These are phyloP conservation scores for Hyperoplus immaculatus DNA, from an alignment of 2,797 vertebrate genomes.

Conservation along the genomic window DNA sequence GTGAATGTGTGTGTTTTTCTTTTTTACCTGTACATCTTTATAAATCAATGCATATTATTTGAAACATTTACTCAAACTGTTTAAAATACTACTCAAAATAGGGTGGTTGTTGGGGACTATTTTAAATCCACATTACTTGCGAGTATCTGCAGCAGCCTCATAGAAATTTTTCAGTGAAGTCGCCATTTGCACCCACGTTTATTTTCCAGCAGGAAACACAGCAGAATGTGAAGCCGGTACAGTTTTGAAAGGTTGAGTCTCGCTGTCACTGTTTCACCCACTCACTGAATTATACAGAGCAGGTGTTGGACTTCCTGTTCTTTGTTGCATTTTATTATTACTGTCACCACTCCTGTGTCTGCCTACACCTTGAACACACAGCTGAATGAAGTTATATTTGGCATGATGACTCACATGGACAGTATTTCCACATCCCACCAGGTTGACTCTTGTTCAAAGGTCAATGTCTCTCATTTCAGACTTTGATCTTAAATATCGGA, in stretches of 20 bases:
- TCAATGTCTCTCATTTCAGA: neutral
- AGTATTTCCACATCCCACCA: neutral
- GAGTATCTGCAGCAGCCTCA: no score
- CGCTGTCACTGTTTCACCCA: constrained; percentile 28
- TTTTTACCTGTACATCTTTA: no score
- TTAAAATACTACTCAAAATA: no score
- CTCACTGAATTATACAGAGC: neutral
- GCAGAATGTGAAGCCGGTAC: neutral
- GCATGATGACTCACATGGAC: constrained; percentile 26
- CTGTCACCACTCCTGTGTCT: neutral
- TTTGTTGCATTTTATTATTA: neutral
- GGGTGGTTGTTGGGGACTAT: no score
- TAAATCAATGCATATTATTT: no score
- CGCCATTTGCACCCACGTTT: neutral
- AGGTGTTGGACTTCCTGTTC: constrained; percentile 25
- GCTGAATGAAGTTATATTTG: constrained; percentile 16
- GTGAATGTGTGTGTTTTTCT: neutral
- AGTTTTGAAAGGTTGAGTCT: neutral
- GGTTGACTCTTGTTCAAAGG: constrained; percentile 4
- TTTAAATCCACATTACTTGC: no score
- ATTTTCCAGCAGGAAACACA: constrained; percentile 20
- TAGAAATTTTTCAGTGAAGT: neutral
- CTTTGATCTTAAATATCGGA: neutral
- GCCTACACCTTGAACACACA: constrained; percentile 23
- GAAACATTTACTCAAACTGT: no score